Evolutionary conservation across 92 coral and sea anemone species (phyloP).

Genomic region (Isaurus tuberculatus): DNA sequence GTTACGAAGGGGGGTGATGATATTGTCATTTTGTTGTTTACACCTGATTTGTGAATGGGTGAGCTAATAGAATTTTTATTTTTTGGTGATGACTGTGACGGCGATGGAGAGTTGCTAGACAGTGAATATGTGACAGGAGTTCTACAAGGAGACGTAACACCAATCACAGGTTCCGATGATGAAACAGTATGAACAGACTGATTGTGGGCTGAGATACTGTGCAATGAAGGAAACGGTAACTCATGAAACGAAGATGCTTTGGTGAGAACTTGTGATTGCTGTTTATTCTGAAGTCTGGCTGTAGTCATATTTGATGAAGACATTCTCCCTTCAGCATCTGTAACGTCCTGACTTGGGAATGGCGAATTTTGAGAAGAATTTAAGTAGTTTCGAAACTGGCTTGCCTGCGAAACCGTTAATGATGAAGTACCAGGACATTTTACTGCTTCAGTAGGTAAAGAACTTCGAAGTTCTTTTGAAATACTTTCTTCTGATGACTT

Average conservation of each 20-base stretch:
- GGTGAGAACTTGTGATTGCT: slow-evolving; percentile 12
- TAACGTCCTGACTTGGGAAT: slow-evolving; percentile 22
- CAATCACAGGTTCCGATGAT: slow-evolving; percentile 3
- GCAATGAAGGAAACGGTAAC: not conserved
- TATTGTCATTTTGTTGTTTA: not conserved
- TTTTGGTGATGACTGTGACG: slow-evolving; percentile 21
- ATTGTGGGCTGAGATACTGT: slow-evolving; percentile 22
- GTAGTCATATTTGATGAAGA: slow-evolving; percentile 24
- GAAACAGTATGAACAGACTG: slow-evolving; percentile 25
- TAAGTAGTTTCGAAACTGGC: slow-evolving; percentile 31
- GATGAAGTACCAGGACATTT: slow-evolving; percentile 5
- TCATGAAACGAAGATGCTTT: slow-evolving; percentile 18
- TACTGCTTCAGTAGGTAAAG: not conserved
- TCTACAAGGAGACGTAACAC: slow-evolving; percentile 30
- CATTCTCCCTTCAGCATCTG: not conserved
- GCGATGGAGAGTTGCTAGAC: slow-evolving; percentile 3
- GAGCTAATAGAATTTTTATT: slow-evolving; percentile 16
- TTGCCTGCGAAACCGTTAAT: slow-evolving; percentile 19
- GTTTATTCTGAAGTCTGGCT: slow-evolving; percentile 14
- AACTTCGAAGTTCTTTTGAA: slow-evolving; percentile 1
- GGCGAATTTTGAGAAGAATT: slow-evolving; percentile 11
- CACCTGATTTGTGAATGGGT: slow-evolving; percentile 15
- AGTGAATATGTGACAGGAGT: slow-evolving; percentile 2
- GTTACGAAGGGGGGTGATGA: slow-evolving; percentile 9
- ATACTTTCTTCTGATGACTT: slow-evolving; percentile 21